Evolutionary conservation across 2,797 vertebrate species (phyloP).

Genomic region (Eidolon dupreanum): DNA sequence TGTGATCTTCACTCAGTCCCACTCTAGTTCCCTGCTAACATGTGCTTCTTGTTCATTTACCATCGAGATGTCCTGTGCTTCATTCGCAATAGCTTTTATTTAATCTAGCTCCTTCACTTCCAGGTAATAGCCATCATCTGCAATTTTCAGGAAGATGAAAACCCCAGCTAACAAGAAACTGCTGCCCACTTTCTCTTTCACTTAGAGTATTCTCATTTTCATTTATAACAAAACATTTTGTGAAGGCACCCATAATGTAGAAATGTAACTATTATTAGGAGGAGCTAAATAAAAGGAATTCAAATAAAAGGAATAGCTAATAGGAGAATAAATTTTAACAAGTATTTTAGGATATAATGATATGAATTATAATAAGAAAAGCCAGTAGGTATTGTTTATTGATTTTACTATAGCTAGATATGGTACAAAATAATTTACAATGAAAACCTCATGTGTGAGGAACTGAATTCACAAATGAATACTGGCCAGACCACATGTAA

Average conservation of each 20-base stretch:
- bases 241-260: background rate
- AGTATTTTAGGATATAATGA: background rate
- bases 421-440: background rate
- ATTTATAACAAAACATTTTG: background rate
- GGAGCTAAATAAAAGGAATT: background rate
- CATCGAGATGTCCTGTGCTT: background rate
- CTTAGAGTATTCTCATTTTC: background rate
- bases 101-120: constrained; percentile 56
- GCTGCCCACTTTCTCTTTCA: background rate
- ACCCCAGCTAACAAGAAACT: background rate
- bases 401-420: background rate
- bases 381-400: background rate
- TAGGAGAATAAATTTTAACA: background rate
- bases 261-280: background rate
- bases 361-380: background rate
- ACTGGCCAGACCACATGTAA: background rate
- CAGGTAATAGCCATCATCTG: background rate
- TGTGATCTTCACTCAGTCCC: background rate
- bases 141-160: constrained; percentile 44
- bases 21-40: background rate
- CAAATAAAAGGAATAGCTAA: background rate
- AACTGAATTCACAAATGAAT: background rate
- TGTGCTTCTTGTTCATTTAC: background rate
- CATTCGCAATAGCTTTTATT: constrained; percentile 43
- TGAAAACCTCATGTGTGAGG: background rate